phyloP scores from a whole-genome alignment of 2,113 vertebrate species.

The Cervus canadensis region DNA sequence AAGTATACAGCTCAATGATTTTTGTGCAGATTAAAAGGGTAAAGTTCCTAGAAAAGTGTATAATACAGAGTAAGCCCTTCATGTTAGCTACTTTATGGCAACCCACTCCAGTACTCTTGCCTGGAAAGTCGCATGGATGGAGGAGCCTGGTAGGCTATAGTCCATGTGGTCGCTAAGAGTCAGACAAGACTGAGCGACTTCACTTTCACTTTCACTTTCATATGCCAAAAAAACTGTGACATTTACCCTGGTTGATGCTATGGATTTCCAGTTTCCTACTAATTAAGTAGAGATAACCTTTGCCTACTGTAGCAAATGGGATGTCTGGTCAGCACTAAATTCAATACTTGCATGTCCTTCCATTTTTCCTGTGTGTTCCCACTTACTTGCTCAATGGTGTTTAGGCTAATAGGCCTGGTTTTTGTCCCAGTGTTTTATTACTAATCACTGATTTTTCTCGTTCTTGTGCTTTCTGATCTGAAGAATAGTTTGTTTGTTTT shows the following conservation, averaged over 20 bases:
- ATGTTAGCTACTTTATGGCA: not conserved
- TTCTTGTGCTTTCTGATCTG: not conserved
- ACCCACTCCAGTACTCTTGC: no score
- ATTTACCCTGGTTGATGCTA: not conserved
- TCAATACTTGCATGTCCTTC: not conserved
- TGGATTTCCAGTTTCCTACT: not conserved
- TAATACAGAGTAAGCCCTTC: not conserved
- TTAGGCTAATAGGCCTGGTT: not conserved
- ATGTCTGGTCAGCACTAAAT: not conserved
- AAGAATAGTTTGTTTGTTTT: not conserved
- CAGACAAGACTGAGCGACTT: no score
- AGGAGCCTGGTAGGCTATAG: no score
- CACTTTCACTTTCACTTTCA: no score
- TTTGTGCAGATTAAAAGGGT: not conserved
- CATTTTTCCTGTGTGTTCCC: not conserved
- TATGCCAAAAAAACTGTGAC: not conserved
- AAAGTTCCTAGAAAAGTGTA: not conserved
- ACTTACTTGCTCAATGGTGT: not conserved
- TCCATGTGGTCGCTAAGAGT: no score
- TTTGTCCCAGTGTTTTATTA: not conserved
- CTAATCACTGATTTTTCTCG: not conserved
- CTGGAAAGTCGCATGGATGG: no score
- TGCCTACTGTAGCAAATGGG: not conserved
- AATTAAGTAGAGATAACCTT: not conserved
- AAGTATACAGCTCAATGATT: not conserved